Base-by-base conservation (phyloP, 2,113 vertebrate species). In the Machaerirhynchus nigripectus region DNA sequence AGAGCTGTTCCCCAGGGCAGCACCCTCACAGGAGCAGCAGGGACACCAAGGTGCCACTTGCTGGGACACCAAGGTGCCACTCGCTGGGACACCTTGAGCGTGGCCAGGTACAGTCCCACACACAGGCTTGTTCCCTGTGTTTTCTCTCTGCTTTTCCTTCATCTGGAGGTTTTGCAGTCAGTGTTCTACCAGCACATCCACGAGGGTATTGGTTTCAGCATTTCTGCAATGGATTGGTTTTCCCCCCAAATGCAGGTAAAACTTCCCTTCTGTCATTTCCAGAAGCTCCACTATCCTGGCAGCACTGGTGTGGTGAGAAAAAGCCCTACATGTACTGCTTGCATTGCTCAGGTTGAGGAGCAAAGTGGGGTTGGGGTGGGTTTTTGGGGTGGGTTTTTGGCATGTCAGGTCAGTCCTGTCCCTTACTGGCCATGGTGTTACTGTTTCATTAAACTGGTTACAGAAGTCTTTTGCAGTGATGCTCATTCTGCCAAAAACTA, bases 1-100 rank as follows among this genome's bases (percentile, higher is more conserved):
- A 33, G 46, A 2, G 70, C 46, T 33, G 31, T 33, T 47, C 15
- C 14, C 64, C 49, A 19, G 55, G 1, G 4, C 33, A 31, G 64
- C 30, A 13, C 27, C 2, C 71, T 63, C 0, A 1, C 52, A 12
- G 57, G 2, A 1, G 60, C 0, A 2, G 71, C 26, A 42, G 4
- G 12, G 52, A 37, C 2, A 13, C 24, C 37, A 23, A 17, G 64
- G 26, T 23, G 50, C 39, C 3, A 11, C 39, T 39, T 4, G 0
- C 7, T 5, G 4, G 59, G 28, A 35, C 30, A 3, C 5, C 5
- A n/a, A n/a, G 64, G 26, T 23, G 50, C 39, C 3, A 11, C 39
- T 39, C 5, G 0, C 7, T 5, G 4, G 59, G 28, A 35, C 30
- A 3, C 5, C 5, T 26, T 33, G 8, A 46, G 59, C 1, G 0